Conservation (phyloP, 2,888 invertebrate genomes). For the Tipula vernalis region DNA sequence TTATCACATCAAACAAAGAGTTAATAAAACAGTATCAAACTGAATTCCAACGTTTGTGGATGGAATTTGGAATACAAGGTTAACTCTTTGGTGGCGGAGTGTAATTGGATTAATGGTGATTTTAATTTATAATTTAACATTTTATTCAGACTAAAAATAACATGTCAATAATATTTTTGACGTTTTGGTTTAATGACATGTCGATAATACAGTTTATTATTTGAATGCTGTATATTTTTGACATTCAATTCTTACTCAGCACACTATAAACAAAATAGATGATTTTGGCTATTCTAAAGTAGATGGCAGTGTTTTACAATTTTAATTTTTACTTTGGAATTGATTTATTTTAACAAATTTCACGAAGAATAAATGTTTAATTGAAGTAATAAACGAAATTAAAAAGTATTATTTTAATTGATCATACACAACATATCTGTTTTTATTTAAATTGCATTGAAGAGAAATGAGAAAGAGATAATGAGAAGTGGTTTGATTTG, state of each 20-base stretch:
- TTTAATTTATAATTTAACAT: not conserved
- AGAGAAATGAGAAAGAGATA: not conserved
- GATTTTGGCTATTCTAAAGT: not conserved
- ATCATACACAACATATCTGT: not conserved
- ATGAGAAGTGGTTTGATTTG: too few species aligned
- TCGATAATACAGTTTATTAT: not conserved
- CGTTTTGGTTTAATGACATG: not conserved
- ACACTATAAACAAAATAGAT: not conserved
- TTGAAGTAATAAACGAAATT: not conserved
- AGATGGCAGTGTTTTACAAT: not conserved
- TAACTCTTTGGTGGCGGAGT: not conserved
- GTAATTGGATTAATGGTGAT: not conserved
- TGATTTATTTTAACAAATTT: not conserved
- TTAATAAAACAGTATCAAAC: conserved; percentile 21
- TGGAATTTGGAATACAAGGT: conserved; percentile 16
- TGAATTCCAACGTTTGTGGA: conserved; percentile 32
- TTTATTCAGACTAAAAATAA: not conserved
- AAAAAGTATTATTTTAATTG: not conserved
- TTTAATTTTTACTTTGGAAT: not conserved
- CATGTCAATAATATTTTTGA: not conserved
- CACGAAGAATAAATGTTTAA: not conserved
- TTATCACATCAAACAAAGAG: conserved; percentile 23
- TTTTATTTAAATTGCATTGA: not conserved
- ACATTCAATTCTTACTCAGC: not conserved
- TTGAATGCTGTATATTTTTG: not conserved